Conservation (phyloP, 92 coral and sea anemone genomes). For the Virgularia gustaviana region DNA sequence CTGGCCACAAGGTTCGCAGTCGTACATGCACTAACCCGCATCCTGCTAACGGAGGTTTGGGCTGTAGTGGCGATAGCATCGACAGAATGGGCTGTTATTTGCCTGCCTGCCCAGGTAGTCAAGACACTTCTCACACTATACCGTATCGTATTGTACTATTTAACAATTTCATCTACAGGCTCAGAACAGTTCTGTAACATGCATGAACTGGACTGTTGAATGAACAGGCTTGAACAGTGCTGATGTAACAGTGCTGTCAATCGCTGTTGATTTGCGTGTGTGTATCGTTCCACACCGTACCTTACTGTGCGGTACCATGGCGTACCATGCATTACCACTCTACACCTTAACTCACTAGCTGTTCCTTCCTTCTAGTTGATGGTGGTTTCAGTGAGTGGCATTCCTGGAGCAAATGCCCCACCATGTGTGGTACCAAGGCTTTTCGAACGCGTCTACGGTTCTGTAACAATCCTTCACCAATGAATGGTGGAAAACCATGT, state of each 20-base stretch:
- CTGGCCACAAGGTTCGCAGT: neutral
- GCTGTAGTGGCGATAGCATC: conserved; percentile 3
- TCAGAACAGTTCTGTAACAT: too few relatives aligned
- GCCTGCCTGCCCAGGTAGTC: conserved; percentile 1
- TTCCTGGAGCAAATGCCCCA: conserved; percentile 31
- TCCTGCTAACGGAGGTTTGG: conserved; percentile 21
- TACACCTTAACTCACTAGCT: neutral
- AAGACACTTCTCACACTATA: neutral
- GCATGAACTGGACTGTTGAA: too few relatives aligned
- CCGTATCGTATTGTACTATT: neutral
- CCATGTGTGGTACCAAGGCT: conserved; percentile 10
- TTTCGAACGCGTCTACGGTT: conserved; percentile 25
- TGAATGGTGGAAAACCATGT: conserved; percentile 26
- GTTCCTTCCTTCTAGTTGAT: conserved; percentile 6
- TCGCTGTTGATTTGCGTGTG: too few relatives aligned
- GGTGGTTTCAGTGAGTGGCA: conserved; percentile 37
- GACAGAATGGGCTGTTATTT: neutral
- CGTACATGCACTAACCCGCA: conserved; percentile 18
- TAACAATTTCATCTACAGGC: neutral
- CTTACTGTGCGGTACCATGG: too few relatives aligned
- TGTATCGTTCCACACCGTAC: too few relatives aligned
- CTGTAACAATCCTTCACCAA: conserved; percentile 33
- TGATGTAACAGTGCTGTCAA: too few relatives aligned
- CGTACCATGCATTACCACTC: too few relatives aligned
- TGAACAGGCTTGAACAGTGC: too few relatives aligned